Evolutionary conservation across 2,888 invertebrate species (phyloP), one percentile per base, ranked within the genome.

Genomic region (Chrysodeixis includens): DNA sequence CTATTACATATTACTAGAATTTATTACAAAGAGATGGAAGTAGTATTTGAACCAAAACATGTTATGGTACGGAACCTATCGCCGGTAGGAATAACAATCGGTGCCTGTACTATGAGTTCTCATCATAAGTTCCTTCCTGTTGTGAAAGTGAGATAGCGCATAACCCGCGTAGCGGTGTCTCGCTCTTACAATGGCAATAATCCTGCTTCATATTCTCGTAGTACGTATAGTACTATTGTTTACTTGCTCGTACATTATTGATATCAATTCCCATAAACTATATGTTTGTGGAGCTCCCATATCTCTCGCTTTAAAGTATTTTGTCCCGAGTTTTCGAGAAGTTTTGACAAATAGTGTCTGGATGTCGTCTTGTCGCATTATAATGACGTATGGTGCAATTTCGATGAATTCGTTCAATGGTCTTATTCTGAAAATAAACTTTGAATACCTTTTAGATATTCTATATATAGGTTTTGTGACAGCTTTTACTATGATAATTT

Each of bases 381-480:
- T 40, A 68, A 69, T 62, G 69, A 69, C 51, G 57, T 61, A 71
- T 72, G 68, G 49, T 62, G 58, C 30, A 77, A 79, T 83, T 83
- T 74, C 77, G 76, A 83, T 82, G 78, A 76, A 77, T 78, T 69
- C 78, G 79, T 71, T 76, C 74, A 62, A 69, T 75, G 75, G 71
- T 76, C 77, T 75, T 71, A 79, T 81, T 86, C 85, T 84, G 74
- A 78, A 82, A 81, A 82, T 86, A 82, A 81, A 40, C 2, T 26
- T 4, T 4, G 26, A 26, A 40, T 40, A 40, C 6, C 5, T 40
- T 40, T n/a, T n/a, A 40, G 3, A n/a, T n/a, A n/a, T n/a, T n/a
- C n/a, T n/a, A n/a, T n/a, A 40, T 40, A n/a, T 6, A 4, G n/a
- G n/a, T n/a, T 26, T 26, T 26, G 7, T n/a, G n/a, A n/a, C n/a